Evolutionary conservation across 2,888 invertebrate genomes (phyloP).

Genomic region (Eledone cirrhosa): DNA sequence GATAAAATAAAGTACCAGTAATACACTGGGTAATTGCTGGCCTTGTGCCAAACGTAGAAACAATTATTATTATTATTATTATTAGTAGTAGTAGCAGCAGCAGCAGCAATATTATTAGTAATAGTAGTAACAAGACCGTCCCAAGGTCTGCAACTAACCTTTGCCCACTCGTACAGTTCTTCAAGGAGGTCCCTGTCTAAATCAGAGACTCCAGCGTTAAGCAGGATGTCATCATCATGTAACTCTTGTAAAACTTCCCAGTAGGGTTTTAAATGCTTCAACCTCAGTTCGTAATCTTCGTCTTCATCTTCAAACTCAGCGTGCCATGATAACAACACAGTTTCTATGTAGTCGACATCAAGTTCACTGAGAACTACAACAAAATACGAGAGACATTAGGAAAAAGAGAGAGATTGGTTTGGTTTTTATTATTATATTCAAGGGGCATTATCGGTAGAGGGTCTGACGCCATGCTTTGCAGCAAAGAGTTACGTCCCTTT

Average conservation of each 20-base stretch:
- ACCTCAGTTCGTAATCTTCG: slow-evolving; percentile 46
- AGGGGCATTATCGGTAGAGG: too few species aligned
- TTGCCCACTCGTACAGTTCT: slow-evolving; percentile 79
- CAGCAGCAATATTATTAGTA: too few species aligned
- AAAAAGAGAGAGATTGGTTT: too few species aligned
- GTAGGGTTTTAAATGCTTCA: slow-evolving; percentile 77
- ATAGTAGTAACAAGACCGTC: too few species aligned
- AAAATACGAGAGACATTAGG: neutral
- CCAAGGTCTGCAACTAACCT: slow-evolving; percentile 63
- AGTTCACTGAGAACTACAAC: slow-evolving; percentile 73
- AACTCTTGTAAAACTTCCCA: slow-evolving; percentile 83
- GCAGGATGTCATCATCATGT: slow-evolving; percentile 74
- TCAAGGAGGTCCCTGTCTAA: slow-evolving; percentile 84
- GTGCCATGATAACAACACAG: slow-evolving; percentile 80
- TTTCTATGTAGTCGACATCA: slow-evolving; percentile 80
- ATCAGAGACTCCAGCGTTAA: slow-evolving; percentile 86
- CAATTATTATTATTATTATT: too few species aligned
- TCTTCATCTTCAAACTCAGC: slow-evolving; percentile 48
- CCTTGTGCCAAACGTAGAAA: too few species aligned
- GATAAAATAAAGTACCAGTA: too few species aligned
- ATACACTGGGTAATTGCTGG: too few species aligned
- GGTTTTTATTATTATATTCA: too few species aligned
- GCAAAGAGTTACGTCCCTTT: too few species aligned
- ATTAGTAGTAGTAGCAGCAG: too few species aligned
- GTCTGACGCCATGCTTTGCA: too few species aligned